Evolutionary conservation across 2,797 vertebrate species (phyloP).

Genomic region (Girardinus metallicus): DNA sequence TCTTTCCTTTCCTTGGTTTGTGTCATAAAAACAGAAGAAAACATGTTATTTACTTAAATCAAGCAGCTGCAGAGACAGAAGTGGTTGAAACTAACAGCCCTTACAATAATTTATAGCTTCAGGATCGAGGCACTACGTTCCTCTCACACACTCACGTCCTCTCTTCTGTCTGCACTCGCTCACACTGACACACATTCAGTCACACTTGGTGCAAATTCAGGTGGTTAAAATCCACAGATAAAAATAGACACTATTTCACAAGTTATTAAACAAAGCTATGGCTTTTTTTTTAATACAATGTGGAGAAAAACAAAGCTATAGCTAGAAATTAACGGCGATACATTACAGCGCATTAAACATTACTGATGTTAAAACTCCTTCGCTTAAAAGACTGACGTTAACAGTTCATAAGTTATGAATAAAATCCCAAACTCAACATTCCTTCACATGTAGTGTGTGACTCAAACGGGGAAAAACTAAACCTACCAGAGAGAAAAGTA

Average conservation of each 20-base stretch:
- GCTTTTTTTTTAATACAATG: conserved; percentile 11
- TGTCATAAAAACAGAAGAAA: conserved; percentile 6
- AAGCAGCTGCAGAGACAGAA: conserved; percentile 6
- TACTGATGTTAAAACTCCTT: conserved; percentile 12
- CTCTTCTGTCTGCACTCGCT: background rate
- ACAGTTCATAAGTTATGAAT: conserved; percentile 54
- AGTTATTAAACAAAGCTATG: conserved; percentile 15
- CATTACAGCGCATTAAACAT: conserved; percentile 26
- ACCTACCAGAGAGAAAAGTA: conserved; percentile 12
- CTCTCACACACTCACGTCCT: conserved; percentile 24
- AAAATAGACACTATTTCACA: conserved; percentile 38
- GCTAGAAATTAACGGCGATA: conserved; percentile 20
- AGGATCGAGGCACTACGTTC: conserved; percentile 61
- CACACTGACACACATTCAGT: conserved; percentile 3
- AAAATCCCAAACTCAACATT: conserved; percentile 26
- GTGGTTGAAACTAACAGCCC: conserved; percentile 34
- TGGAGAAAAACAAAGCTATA: conserved; percentile 17
- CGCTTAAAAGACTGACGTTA: conserved; percentile 20
- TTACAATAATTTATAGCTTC: conserved; percentile 46
- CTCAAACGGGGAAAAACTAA: conserved; percentile 22
- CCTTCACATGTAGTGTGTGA: conserved; percentile 24
- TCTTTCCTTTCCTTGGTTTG: conserved; percentile 16
- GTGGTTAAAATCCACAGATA: conserved; percentile 41
- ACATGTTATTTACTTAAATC: background rate
- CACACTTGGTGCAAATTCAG: conserved; percentile 45